Conservation (phyloP, 1,140 invertebrate species). For the Leptinotarsa defecta region DNA sequence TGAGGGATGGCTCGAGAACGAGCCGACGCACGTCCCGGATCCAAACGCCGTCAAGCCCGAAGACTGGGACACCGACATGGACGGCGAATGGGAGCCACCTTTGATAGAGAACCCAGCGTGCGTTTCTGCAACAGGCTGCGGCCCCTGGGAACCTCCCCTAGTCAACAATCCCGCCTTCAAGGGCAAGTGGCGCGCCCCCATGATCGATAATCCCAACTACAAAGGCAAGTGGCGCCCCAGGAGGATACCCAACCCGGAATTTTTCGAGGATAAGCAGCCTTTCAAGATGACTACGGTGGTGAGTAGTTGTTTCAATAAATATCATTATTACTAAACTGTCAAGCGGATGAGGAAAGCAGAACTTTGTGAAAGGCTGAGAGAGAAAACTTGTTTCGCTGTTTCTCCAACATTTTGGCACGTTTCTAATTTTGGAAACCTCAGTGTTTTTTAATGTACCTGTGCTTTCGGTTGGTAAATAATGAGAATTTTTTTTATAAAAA, state of each 20-base stretch:
- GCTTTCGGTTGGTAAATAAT: too few relatives aligned
- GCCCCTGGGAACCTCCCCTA: conserved; percentile 83
- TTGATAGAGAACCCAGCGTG: conserved; percentile 83
- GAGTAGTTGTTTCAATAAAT: conserved; percentile 58
- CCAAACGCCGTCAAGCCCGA: conserved; percentile 84
- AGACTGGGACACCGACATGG: conserved; percentile 98
- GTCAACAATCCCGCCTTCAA: conserved; percentile 92
- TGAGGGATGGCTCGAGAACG: conserved; percentile 92
- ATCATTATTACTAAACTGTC: too few relatives aligned
- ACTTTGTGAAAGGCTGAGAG: too few relatives aligned
- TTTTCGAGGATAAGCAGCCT: conserved; percentile 89
- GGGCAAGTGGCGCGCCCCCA: conserved; percentile 88
- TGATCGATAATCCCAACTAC: conserved; percentile 94
- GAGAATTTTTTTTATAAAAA: too few relatives aligned
- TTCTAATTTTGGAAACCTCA: too few relatives aligned
- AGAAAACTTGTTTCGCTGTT: too few relatives aligned
- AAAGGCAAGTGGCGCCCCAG: conserved; percentile 91
- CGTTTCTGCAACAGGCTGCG: conserved; percentile 81
- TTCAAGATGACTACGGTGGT: conserved; percentile 93
- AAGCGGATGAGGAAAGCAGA: too few relatives aligned
- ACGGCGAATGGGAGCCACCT: conserved; percentile 97
- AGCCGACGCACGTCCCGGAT: conserved; percentile 87
- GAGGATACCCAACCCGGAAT: conserved; percentile 88
- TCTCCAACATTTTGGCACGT: too few relatives aligned
- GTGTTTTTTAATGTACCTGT: too few relatives aligned